A percentile compares a stretch with the other conserved stretches of the same genome.
These are phyloP conservation scores for Leptura quadrifasciata DNA, from an alignment of 2,888 invertebrate species.

Conservation along the genomic window DNA sequence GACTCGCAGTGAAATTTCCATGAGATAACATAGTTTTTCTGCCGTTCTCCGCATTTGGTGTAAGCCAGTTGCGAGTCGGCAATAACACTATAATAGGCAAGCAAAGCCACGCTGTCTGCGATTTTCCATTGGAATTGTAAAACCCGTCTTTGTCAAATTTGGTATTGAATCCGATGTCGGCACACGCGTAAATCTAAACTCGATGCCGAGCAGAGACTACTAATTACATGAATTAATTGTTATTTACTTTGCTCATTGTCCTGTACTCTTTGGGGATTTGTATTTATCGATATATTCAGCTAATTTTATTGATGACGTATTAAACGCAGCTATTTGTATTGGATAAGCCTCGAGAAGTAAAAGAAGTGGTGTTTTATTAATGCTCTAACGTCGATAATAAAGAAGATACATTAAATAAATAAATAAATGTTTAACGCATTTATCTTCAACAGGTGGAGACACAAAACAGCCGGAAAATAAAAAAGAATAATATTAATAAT, in stretches of 20 bases:
- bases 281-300: conserved; percentile 60
- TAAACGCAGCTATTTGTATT: conserved; percentile 35
- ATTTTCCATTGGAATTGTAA: conserved; percentile 71
- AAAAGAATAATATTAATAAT: too few species aligned
- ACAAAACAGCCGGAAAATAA: too few species aligned
- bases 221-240: conserved; percentile 74
- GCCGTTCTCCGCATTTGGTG: conserved; percentile 70
- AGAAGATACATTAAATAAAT: not conserved
- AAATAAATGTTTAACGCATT: too few species aligned
- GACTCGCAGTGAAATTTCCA: conserved; percentile 69
- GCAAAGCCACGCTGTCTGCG: conserved; percentile 73
- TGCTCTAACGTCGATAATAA: conserved; percentile 28
- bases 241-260: conserved; percentile 65
- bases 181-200: conserved; percentile 72
- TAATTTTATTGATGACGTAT: conserved; percentile 58
- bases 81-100: conserved; percentile 73
- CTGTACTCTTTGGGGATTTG: conserved; percentile 57
- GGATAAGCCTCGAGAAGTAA: conserved; percentile 27
- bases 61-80: conserved; percentile 64
- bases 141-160: conserved; percentile 74
- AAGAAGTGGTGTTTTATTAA: conserved; percentile 56
- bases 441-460: too few species aligned
- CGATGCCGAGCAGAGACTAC: conserved; percentile 69
- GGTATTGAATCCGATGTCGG: conserved; percentile 71
- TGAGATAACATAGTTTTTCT: conserved; percentile 71